Evolutionary conservation across 2,888 invertebrate species (phyloP).

Genomic region (Vannuccia rotundouncinata): DNA sequence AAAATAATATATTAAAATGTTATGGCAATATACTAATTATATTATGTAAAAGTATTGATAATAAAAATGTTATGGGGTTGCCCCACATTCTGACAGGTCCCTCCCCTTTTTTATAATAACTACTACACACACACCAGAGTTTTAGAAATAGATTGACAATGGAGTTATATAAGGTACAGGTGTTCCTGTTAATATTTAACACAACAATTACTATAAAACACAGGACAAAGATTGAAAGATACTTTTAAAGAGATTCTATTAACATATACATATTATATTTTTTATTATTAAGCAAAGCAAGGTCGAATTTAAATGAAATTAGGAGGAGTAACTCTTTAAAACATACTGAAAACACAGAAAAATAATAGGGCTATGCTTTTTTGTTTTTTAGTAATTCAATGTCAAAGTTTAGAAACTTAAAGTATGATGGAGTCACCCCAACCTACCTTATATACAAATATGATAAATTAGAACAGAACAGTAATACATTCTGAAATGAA

Average conservation of each 20-base stretch:
- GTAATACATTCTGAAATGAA: too few relatives aligned
- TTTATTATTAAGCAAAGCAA: background rate
- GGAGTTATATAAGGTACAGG: background rate
- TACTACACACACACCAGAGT: background rate
- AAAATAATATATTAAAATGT: too few relatives aligned
- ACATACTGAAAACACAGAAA: background rate
- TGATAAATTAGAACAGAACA: too few relatives aligned
- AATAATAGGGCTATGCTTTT: background rate
- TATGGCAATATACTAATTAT: background rate
- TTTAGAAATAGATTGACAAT: background rate
- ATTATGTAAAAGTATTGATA: background rate
- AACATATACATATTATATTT: background rate
- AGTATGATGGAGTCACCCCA: background rate
- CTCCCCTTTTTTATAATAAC: background rate
- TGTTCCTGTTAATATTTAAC: background rate
- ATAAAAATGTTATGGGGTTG: background rate
- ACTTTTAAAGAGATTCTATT: background rate
- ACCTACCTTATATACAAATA: too few relatives aligned
- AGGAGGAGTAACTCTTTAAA: background rate
- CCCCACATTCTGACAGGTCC: background rate
- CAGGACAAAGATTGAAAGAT: background rate
- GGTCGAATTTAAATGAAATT: background rate
- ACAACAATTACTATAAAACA: background rate
- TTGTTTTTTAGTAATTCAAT: background rate
- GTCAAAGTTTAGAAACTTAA: background rate